These are phyloP conservation scores for Orthonyx spaldingii DNA, from an alignment of 2,113 vertebrate genomes.

Conservation along the genomic window DNA sequence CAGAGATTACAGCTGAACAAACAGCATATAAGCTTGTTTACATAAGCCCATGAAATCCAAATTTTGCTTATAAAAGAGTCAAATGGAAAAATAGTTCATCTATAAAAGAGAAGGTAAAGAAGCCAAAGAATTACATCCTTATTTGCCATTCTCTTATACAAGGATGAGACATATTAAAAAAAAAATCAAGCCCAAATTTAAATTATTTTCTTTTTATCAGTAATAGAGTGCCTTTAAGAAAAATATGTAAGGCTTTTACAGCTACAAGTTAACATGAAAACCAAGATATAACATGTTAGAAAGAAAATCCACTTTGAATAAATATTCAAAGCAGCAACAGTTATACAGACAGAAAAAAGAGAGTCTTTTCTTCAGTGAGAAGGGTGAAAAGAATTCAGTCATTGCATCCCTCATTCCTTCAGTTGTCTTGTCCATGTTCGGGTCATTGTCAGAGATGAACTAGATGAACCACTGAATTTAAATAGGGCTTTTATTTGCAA, in stretches of 20 bases:
- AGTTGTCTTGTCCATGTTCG: not conserved
- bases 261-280: not conserved
- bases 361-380: not conserved
- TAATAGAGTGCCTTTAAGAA: not conserved
- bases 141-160: not conserved
- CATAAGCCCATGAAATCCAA: not conserved
- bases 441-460: not conserved
- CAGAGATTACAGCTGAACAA: not conserved
- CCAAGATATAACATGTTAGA: not conserved
- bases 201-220: not conserved
- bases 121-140: not conserved
- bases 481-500: not conserved
- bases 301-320: not conserved
- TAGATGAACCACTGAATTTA: not conserved
- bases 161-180: not conserved
- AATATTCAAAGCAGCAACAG: not conserved
- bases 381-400: not conserved
- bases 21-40: not conserved
- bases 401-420: not conserved
- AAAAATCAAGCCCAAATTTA: not conserved
- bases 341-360: not conserved
- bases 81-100: not conserved
- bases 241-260: not conserved
- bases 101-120: not conserved
- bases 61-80: not conserved